These are phyloP conservation scores for Ridgeia piscesae DNA, from an alignment of 1,140 invertebrate species.

Conservation along the genomic window DNA sequence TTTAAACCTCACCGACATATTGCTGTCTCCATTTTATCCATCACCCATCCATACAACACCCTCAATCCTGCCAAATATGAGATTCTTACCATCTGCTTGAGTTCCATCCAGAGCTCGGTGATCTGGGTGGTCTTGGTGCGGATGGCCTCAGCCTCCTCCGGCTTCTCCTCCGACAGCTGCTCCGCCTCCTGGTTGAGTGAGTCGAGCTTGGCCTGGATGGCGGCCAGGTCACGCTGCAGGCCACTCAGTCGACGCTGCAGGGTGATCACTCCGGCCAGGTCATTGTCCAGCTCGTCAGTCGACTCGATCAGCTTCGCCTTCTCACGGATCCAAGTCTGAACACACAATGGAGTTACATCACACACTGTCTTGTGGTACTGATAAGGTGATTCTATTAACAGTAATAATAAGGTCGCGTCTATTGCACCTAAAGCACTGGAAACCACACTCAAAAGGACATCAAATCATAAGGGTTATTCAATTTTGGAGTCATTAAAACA, in stretches of 20 bases:
- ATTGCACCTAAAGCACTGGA: too few species aligned
- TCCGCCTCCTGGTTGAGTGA: conserved; percentile 90
- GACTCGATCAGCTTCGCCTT: conserved; percentile 96
- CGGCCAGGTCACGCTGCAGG: conserved; percentile 97
- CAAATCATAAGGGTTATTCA: too few species aligned
- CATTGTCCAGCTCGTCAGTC: conserved; percentile 87
- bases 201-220: conserved; percentile 95
- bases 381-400: too few species aligned
- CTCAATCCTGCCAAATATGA: not conserved
- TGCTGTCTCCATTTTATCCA: not conserved
- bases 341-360: conserved; percentile 26
- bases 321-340: conserved; percentile 92
- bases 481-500: too few species aligned
- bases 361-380: too few species aligned
- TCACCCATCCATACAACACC: not conserved
- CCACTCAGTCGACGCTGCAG: conserved; percentile 85
- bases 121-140: conserved; percentile 89
- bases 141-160: conserved; percentile 92
- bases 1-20: too few species aligned
- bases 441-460: too few species aligned
- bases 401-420: too few species aligned
- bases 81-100: conserved; percentile 83
- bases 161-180: conserved; percentile 87
- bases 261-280: conserved; percentile 73
- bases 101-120: conserved; percentile 88